phyloP scores from a whole-genome alignment of 2,797 vertebrate species.

The Pteropus rufus region DNA sequence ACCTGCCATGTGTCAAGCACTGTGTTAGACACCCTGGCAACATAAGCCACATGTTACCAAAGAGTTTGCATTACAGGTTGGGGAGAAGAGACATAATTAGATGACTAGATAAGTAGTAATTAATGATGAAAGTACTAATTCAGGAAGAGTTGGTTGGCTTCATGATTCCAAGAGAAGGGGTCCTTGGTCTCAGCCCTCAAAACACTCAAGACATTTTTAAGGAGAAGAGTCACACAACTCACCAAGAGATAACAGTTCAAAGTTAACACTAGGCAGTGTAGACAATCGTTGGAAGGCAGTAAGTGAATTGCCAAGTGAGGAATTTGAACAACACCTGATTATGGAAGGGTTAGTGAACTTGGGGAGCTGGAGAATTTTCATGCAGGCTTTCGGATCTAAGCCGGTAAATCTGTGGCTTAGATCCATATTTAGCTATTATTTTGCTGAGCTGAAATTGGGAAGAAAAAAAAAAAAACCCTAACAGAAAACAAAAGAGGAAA shows the following conservation, averaged over 20 bases:
- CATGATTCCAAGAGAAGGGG: not conserved
- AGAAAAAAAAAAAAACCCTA: not conserved
- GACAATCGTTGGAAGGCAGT: fast-evolving
- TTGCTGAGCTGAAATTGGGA: slow-evolving; percentile 62
- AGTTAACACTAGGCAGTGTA: not conserved
- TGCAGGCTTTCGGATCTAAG: too few relatives aligned
- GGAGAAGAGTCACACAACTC: not conserved
- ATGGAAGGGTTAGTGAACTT: not conserved
- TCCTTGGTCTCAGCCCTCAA: not conserved
- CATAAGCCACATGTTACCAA: not conserved
- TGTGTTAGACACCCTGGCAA: not conserved
- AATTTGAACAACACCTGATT: not conserved
- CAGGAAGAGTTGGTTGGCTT: not conserved
- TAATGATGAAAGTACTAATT: not conserved
- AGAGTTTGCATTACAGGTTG: not conserved
- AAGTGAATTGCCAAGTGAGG: not conserved
- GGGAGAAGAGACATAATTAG: not conserved
- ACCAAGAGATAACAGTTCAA: not conserved
- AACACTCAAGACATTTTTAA: not conserved
- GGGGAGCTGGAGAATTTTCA: too few relatives aligned
- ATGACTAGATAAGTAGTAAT: not conserved
- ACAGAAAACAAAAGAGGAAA: not conserved
- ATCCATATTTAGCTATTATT: slow-evolving; percentile 30
- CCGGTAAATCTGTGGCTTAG: not conserved
- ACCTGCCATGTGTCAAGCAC: not conserved